Evolutionary conservation across 2,113 vertebrate species (phyloP).

Genomic region (Dasyornis broadbenti): DNA sequence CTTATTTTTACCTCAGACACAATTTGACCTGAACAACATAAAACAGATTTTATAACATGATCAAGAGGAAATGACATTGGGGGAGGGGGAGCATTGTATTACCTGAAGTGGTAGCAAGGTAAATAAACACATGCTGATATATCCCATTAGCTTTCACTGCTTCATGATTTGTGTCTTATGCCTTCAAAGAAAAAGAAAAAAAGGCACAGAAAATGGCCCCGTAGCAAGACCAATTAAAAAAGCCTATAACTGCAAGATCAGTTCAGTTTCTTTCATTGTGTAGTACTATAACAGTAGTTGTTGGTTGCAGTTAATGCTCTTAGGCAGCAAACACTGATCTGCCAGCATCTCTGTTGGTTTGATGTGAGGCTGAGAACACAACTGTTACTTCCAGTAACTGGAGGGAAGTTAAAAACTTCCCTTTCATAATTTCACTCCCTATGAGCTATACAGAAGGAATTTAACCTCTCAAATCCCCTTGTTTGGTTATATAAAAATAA

Average conservation of each 20-base stretch:
- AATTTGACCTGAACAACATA: neutral
- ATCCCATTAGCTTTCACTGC: neutral
- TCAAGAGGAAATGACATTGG: neutral
- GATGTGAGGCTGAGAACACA: neutral
- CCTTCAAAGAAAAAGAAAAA: neutral
- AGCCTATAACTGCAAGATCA: neutral
- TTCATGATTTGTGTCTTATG: neutral
- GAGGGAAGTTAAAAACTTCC: neutral
- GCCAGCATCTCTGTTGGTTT: neutral
- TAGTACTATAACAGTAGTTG: neutral
- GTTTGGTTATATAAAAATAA: neutral
- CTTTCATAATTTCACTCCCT: neutral
- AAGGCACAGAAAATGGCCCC: neutral
- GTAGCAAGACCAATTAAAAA: neutral
- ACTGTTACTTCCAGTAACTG: neutral
- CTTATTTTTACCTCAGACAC: neutral
- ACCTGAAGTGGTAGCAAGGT: neutral
- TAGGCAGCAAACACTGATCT: neutral
- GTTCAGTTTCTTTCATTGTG: neutral
- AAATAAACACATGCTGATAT: neutral
- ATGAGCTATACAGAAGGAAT: neutral
- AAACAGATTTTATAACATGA: neutral
- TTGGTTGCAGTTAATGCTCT: neutral
- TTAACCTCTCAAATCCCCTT: neutral
- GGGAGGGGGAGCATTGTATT: neutral